Conservation (phyloP, 2,113 vertebrate genomes). For the Gobio gobio region DNA sequence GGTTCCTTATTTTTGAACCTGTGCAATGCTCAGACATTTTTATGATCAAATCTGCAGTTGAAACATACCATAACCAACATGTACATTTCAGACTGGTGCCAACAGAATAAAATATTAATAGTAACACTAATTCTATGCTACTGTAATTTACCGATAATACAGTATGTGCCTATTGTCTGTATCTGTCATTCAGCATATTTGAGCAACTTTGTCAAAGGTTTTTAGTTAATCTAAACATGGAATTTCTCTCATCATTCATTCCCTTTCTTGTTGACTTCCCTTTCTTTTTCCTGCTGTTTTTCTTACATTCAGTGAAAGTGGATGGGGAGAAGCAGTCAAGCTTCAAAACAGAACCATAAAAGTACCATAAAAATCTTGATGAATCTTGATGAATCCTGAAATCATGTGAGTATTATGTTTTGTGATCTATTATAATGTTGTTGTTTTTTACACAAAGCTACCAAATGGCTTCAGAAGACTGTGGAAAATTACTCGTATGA, state of each 20-base stretch:
- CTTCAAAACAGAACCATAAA: neutral
- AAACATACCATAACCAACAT: neutral
- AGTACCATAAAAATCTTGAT: neutral
- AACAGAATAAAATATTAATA: neutral
- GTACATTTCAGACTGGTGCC: neutral
- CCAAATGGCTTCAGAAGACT: neutral
- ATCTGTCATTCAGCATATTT: neutral
- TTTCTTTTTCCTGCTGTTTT: neutral
- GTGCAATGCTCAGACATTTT: neutral
- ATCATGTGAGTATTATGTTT: neutral
- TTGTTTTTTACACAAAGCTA: neutral
- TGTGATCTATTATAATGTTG: neutral
- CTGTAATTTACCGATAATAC: neutral
- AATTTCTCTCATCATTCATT: neutral
- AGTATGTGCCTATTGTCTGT: constrained; percentile 39
- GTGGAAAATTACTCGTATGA: neutral
- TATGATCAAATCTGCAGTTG: neutral
- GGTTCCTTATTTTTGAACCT: neutral
- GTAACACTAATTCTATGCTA: neutral
- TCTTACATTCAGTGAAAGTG: neutral
- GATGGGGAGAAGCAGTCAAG: neutral
- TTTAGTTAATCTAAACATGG: neutral
- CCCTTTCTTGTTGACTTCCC: neutral
- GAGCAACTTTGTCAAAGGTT: neutral
- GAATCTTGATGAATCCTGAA: neutral